phyloP scores from a whole-genome alignment of 1,140 invertebrate species.

The Solenopsis invicta region DNA sequence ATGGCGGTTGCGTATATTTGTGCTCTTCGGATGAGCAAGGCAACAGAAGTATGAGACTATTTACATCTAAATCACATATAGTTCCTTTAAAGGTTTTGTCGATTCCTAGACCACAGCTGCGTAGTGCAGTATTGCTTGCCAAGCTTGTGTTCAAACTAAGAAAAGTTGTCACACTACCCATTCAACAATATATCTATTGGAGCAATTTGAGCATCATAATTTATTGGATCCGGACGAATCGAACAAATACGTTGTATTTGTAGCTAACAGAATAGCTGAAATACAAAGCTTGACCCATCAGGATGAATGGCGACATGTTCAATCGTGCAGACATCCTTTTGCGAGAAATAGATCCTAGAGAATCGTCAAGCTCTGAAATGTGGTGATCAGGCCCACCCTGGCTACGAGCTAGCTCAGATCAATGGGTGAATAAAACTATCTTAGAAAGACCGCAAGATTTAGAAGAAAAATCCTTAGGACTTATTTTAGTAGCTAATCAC shows the following conservation, averaged over 20 bases:
- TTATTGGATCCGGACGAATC: background rate
- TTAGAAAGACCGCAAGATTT: background rate
- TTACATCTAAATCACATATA: background rate
- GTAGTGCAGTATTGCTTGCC: background rate
- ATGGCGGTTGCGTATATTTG: background rate
- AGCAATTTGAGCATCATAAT: background rate
- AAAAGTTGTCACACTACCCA: background rate
- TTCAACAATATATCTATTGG: background rate
- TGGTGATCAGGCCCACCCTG: background rate
- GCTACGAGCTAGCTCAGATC: background rate
- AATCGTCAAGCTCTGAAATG: background rate
- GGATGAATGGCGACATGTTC: background rate
- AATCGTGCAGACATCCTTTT: background rate
- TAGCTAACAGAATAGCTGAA: background rate
- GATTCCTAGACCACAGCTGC: background rate
- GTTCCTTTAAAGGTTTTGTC: background rate
- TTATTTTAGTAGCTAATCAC: too few relatives aligned
- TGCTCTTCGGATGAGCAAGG: background rate
- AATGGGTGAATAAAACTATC: background rate
- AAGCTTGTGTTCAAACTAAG: background rate
- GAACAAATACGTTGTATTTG: background rate
- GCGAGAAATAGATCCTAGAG: background rate
- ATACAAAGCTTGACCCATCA: background rate
- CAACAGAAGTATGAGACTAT: background rate
- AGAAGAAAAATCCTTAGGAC: background rate